phyloP scores from a whole-genome alignment of 92 coral and sea anemone genomes.

The Blastomussa wellsi region DNA sequence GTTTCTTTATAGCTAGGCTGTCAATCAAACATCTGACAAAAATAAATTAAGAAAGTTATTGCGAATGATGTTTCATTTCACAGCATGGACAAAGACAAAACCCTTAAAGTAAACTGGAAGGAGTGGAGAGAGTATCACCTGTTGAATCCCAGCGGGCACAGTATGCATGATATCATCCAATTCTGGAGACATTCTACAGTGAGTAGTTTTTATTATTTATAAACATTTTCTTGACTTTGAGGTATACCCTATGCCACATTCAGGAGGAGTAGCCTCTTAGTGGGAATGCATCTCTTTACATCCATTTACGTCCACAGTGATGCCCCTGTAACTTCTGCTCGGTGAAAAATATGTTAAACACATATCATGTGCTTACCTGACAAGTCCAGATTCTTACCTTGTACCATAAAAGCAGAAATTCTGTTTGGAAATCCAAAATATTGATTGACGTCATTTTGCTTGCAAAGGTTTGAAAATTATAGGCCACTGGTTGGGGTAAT shows the following conservation, averaged over 20 bases:
- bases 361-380: not conserved
- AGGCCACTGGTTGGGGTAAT: too few relatives aligned
- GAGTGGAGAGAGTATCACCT: conserved; percentile 98
- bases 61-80: not conserved
- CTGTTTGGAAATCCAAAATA: too few relatives aligned
- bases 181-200: conserved; percentile 96
- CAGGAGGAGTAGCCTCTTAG: not conserved
- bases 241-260: not conserved
- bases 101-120: conserved; percentile 93
- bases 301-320: not conserved
- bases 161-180: conserved; percentile 94
- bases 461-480: too few relatives aligned
- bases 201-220: conserved; percentile 37
- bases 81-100: conserved; percentile 93
- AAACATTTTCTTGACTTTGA: not conserved
- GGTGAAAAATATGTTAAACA: not conserved
- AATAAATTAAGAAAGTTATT: not conserved
- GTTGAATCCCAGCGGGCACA: conserved; percentile 97
- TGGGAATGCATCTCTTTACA: not conserved
- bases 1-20: too few relatives aligned
- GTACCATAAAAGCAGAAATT: too few relatives aligned
- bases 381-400: not conserved
- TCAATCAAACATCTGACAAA: too few relatives aligned
- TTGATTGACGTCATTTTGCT: too few relatives aligned
- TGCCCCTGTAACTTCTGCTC: not conserved